Percentiles rank a stretch among this genome's conserved stretches.
These are phyloP conservation scores for Eulithis testata DNA, from an alignment of 2,888 invertebrate species.

Conservation along the genomic window DNA sequence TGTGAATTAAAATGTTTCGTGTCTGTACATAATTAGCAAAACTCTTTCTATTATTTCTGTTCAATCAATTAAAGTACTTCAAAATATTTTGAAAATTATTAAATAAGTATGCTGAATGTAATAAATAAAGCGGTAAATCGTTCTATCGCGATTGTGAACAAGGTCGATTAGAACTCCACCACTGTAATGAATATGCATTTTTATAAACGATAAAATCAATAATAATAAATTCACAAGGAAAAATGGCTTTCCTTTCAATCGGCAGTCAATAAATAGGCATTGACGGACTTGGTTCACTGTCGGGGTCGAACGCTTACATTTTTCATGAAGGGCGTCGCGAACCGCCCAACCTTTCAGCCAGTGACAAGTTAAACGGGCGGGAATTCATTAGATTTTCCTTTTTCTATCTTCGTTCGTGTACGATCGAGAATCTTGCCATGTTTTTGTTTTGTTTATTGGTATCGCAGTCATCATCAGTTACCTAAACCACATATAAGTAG, in stretches of 20 bases:
- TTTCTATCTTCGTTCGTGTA: slow-evolving; percentile 1
- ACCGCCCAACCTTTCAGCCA: slow-evolving; percentile 23
- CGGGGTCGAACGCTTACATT: slow-evolving; percentile 40
- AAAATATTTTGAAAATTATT: too few relatives aligned
- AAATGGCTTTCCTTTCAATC: slow-evolving; percentile 37
- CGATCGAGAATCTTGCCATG: too few relatives aligned
- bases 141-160: slow-evolving; percentile 14
- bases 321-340: slow-evolving; percentile 39
- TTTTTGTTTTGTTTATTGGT: too few relatives aligned
- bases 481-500: too few relatives aligned
- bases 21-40: too few relatives aligned
- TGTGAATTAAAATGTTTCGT: too few relatives aligned
- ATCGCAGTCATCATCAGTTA: too few relatives aligned
- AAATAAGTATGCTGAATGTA: too few relatives aligned
- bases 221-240: slow-evolving; percentile 26
- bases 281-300: slow-evolving; percentile 32
- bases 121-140: not conserved
- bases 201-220: slow-evolving; percentile 34
- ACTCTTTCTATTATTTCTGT: too few relatives aligned
- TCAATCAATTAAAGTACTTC: too few relatives aligned
- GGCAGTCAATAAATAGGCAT: slow-evolving; percentile 46
- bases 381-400: slow-evolving; percentile 16
- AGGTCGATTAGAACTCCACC: slow-evolving; percentile 22
- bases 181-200: slow-evolving; percentile 40
- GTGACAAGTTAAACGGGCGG: slow-evolving; percentile 37